phyloP scores from a whole-genome alignment of 2,888 invertebrate species.

The Eugnorisma glareosa region DNA sequence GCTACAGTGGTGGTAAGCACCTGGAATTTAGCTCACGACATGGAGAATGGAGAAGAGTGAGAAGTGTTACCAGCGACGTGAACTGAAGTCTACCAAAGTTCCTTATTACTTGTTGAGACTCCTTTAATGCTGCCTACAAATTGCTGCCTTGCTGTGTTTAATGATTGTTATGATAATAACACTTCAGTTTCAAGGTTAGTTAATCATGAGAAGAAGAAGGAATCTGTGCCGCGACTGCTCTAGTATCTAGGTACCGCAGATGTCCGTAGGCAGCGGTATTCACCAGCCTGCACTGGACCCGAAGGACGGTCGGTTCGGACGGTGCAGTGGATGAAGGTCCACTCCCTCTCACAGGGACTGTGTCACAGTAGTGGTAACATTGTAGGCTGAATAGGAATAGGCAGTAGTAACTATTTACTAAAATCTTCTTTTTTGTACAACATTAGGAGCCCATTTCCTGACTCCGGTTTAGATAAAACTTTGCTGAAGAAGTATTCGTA shows the following conservation, averaged over 20 bases:
- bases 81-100: not conserved
- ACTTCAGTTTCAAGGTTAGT: not conserved
- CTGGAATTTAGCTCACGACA: too few relatives aligned
- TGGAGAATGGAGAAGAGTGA: too few relatives aligned
- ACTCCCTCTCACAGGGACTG: not conserved
- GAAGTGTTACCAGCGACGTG: not conserved
- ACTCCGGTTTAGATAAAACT: conserved; percentile 8
- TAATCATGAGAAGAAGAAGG: not conserved
- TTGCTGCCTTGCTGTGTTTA: too few relatives aligned
- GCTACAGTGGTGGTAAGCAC: too few relatives aligned
- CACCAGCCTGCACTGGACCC: not conserved
- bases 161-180: not conserved
- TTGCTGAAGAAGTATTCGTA: not conserved
- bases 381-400: not conserved
- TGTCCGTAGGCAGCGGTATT: not conserved
- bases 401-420: not conserved
- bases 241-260: not conserved
- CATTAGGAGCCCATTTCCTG: not conserved
- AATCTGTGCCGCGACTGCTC: not conserved
- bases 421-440: not conserved
- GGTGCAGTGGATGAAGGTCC: not conserved
- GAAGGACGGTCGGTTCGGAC: too few relatives aligned
- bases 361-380: not conserved
- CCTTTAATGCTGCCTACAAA: not conserved
- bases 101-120: not conserved